Conservation (phyloP, 2,888 invertebrate genomes). For the Diarsia rubi region DNA sequence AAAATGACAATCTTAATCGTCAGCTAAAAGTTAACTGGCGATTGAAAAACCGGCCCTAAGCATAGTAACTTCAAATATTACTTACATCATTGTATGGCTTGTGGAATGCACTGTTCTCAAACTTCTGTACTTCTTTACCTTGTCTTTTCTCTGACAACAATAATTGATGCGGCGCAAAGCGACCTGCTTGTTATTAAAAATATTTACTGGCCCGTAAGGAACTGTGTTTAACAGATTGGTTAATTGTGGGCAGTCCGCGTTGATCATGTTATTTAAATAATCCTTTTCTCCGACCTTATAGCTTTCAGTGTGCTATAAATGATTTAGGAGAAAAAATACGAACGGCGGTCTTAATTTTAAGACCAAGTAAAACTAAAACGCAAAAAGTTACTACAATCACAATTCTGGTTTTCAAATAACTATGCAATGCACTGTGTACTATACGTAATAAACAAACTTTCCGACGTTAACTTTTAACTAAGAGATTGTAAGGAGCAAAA, state of each 20-base stretch:
- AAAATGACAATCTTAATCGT: too few species aligned
- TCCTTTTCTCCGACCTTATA: conserved; percentile 51
- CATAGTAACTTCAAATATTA: conserved; percentile 59
- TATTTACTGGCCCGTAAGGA: conserved; percentile 70
- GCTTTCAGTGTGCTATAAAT: conserved; percentile 39
- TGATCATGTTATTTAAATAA: conserved; percentile 81
- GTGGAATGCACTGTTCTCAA: conserved; percentile 79
- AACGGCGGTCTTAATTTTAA: conserved; percentile 79
- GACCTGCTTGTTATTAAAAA: conserved; percentile 71
- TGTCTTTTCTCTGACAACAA: conserved; percentile 82
- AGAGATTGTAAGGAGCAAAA: conserved; percentile 12
- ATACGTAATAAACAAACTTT: conserved; percentile 28
- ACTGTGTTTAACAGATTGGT: conserved; percentile 73
- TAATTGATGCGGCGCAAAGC: conserved; percentile 77
- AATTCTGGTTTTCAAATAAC: conserved; percentile 22
- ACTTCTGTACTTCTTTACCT: conserved; percentile 77
- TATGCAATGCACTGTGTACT: conserved; percentile 19
- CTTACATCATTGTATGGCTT: conserved; percentile 87
- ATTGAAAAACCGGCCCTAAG: too few species aligned
- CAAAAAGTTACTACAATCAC: conserved; percentile 44
- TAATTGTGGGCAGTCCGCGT: conserved; percentile 75
- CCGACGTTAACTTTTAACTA: not conserved
- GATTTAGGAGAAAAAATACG: conserved; percentile 54
- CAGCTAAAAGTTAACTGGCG: too few species aligned
- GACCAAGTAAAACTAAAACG: conserved; percentile 73